phyloP scores from a whole-genome alignment of 2,797 vertebrate species.

The Sebastes oblongus region DNA sequence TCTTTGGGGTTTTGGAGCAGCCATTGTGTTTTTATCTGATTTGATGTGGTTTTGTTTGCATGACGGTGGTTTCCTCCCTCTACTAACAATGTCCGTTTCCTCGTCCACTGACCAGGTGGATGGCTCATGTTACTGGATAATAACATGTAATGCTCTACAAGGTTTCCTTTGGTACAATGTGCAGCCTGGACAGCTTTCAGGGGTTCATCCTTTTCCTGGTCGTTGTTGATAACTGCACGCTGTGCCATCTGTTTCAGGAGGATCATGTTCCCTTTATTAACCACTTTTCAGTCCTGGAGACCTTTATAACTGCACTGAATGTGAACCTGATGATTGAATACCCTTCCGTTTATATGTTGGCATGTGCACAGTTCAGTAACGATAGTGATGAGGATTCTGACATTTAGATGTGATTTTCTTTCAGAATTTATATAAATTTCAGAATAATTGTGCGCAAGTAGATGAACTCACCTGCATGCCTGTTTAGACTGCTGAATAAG shows the following conservation, averaged over 20 bases:
- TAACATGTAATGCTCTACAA: neutral
- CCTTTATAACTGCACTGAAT: slow-evolving; percentile 60
- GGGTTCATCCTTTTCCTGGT: slow-evolving; percentile 51
- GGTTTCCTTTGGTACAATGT: slow-evolving; percentile 15
- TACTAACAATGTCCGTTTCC: slow-evolving; percentile 66
- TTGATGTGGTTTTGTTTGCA: slow-evolving; percentile 57
- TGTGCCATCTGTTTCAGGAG: slow-evolving; percentile 63
- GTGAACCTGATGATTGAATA: slow-evolving; percentile 38
- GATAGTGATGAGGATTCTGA: slow-evolving; percentile 4
- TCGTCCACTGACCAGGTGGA: slow-evolving; percentile 62
- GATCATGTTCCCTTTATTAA: slow-evolving; percentile 60
- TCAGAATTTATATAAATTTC: neutral
- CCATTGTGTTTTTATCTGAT: slow-evolving; percentile 13
- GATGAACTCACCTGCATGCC: neutral
- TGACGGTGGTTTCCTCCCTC: slow-evolving; percentile 53
- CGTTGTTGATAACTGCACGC: slow-evolving; percentile 65
- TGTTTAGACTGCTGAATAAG: neutral
- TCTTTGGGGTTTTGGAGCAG: neutral
- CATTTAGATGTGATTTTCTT: neutral
- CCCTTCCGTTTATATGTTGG: slow-evolving; percentile 20
- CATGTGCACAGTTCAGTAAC: slow-evolving; percentile 44
- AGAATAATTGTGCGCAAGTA: neutral
- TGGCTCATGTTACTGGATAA: slow-evolving; percentile 19
- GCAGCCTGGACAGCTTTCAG: slow-evolving; percentile 30
- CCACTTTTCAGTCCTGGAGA: slow-evolving; percentile 30